Evolutionary conservation across 2,888 invertebrate species (phyloP).

Genomic region (Charanyca ferruginea): DNA sequence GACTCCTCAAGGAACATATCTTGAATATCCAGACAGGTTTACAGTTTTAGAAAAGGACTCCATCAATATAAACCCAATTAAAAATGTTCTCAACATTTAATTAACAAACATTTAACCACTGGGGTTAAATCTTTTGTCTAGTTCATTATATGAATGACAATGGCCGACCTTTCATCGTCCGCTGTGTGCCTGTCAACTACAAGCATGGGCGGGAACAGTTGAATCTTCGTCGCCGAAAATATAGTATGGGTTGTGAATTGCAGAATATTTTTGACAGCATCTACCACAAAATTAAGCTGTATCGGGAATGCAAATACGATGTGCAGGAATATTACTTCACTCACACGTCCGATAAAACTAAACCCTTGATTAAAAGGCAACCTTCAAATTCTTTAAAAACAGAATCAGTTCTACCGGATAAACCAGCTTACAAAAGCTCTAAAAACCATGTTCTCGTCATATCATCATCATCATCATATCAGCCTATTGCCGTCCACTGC

Average conservation of each 20-base stretch:
- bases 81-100: slow-evolving; percentile 18
- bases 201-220: not conserved
- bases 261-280: not conserved
- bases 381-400: too few relatives aligned
- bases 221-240: slow-evolving; percentile 22
- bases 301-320: not conserved
- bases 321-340: not conserved
- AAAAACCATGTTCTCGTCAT: too few relatives aligned
- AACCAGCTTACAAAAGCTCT: not conserved
- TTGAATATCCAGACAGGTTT: slow-evolving; percentile 5
- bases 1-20: not conserved
- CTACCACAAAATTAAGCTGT: not conserved
- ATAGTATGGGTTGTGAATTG: not conserved
- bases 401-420: not conserved
- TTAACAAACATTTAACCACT: too few relatives aligned
- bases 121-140: slow-evolving; percentile 37
- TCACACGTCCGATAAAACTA: too few relatives aligned
- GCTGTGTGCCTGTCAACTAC: slow-evolving; percentile 5
- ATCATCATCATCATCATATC: too few relatives aligned
- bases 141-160: slow-evolving; percentile 40
- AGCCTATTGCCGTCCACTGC: too few relatives aligned
- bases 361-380: too few relatives aligned
- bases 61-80: slow-evolving; percentile 6
- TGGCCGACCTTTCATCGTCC: slow-evolving; percentile 19
- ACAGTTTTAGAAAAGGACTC: not conserved